Percentiles rank a stretch among this genome's conserved stretches.
Conservation (phyloP, 2,797 vertebrate genomes). For the Psittacula derbiana region DNA sequence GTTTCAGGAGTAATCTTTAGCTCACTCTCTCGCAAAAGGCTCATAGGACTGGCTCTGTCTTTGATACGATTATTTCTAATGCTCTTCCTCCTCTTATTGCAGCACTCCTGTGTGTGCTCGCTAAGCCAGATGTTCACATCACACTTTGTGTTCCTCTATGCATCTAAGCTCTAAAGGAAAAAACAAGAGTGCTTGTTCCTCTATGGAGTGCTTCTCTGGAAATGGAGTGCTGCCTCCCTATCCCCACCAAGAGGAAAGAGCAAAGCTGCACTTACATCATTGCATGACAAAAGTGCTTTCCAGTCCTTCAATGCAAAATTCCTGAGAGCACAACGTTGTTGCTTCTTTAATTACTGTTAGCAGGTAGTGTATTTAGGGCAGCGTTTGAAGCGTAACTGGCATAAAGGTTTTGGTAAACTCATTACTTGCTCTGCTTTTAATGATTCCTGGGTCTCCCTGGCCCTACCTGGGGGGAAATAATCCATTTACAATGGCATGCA, state of each 20-base stretch:
- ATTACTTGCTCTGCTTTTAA: not conserved
- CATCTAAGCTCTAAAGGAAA: not conserved
- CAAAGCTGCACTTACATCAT: not conserved
- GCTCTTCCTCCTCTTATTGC: not conserved
- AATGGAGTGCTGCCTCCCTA: not conserved
- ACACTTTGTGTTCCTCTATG: not conserved
- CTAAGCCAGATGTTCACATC: not conserved
- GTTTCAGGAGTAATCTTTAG: not conserved
- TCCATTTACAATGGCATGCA: not conserved
- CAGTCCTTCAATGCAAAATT: not conserved
- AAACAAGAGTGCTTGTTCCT: not conserved
- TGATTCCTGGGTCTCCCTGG: not conserved
- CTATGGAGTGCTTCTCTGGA: not conserved
- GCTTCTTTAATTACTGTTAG: constrained; percentile 11
- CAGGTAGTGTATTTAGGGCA: not conserved
- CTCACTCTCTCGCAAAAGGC: not conserved
- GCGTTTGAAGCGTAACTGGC: not conserved
- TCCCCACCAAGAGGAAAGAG: not conserved
- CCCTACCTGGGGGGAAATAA: not conserved
- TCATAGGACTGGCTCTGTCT: not conserved
- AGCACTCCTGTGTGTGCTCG: not conserved
- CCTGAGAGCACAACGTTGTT: not conserved
- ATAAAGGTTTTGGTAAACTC: constrained; percentile 6
- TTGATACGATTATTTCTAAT: not conserved
- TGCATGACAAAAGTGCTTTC: not conserved